These are phyloP conservation scores for Epinotia nisella DNA, from an alignment of 2,888 invertebrate species.

Conservation along the genomic window DNA sequence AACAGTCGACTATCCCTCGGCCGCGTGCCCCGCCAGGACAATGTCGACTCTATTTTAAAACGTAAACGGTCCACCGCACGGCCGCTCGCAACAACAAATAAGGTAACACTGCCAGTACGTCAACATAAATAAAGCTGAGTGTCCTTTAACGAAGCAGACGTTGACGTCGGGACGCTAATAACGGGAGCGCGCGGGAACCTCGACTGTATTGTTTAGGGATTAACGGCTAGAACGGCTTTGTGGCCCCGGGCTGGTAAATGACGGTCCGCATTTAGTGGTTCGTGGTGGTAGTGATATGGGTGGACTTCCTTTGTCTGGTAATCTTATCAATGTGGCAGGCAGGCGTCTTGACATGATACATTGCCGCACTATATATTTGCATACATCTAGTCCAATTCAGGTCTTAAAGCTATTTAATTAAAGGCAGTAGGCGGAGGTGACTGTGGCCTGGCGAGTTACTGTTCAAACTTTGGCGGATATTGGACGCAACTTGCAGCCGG, in stretches of 20 bases:
- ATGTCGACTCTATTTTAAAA: constrained; percentile 67
- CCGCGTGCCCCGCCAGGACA: constrained; percentile 52
- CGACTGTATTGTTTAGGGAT: constrained; percentile 63
- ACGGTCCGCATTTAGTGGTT: constrained; percentile 80
- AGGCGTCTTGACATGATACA: constrained; percentile 80
- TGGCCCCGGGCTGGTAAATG: constrained; percentile 71
- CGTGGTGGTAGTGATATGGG: constrained; percentile 80
- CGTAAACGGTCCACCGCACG: constrained; percentile 59
- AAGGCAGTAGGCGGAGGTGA: constrained; percentile 1
- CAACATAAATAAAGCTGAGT: constrained; percentile 84
- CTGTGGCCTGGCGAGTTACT: not conserved
- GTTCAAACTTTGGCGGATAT: constrained; percentile 27
- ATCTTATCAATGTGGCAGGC: constrained; percentile 80
- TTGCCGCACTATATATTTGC: constrained; percentile 69
- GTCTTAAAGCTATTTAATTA: constrained; percentile 43
- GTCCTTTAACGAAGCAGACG: constrained; percentile 84
- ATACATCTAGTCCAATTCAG: constrained; percentile 52
- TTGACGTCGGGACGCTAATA: constrained; percentile 78
- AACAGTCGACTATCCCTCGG: constrained; percentile 67
- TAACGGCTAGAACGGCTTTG: constrained; percentile 62
- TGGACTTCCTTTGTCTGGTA: constrained; percentile 84
- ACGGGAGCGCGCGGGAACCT: constrained; percentile 63
- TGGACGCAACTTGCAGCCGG: constrained; percentile 20
- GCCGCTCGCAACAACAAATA: constrained; percentile 71
- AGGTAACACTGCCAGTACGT: constrained; percentile 81